Conservation (phyloP, 2,797 vertebrate species). For the Acanthurus leucopareius region DNA sequence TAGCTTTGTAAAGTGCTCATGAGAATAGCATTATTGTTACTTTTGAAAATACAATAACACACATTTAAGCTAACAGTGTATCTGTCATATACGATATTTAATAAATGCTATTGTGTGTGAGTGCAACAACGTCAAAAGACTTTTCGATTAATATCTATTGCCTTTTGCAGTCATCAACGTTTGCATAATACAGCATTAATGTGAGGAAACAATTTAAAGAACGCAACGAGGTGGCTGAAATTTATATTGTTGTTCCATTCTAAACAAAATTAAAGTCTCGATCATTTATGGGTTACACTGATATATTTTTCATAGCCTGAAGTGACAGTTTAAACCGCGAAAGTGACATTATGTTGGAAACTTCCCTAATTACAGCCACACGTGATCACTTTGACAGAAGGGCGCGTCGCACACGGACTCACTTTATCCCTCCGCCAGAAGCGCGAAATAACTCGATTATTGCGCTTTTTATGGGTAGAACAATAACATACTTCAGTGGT, state of each 20-base stretch:
- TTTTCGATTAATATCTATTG: no score
- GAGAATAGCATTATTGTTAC: not conserved
- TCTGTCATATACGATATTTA: not conserved
- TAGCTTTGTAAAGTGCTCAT: not conserved
- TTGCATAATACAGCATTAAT: not conserved
- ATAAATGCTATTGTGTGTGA: not conserved
- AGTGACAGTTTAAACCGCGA: slow-evolving; percentile 74
- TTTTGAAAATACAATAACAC: not conserved
- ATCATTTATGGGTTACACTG: not conserved
- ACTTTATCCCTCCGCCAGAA: slow-evolving; percentile 84
- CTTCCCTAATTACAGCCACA: slow-evolving; percentile 87
- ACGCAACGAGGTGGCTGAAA: not conserved
- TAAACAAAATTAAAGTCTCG: not conserved
- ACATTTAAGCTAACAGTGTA: not conserved
- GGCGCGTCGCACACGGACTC: slow-evolving; percentile 71
- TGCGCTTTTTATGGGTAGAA: not conserved
- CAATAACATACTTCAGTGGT: rapidly evolving
- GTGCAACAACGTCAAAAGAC: not conserved
- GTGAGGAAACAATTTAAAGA: not conserved
- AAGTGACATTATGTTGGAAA: slow-evolving; percentile 85
- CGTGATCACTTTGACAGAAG: slow-evolving; percentile 89
- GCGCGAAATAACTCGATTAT: slow-evolving; percentile 33
- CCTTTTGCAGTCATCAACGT: not conserved
- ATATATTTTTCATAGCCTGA: slow-evolving; percentile 10
- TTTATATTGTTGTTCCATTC: rapidly evolving